Conservation (phyloP, 35 echinoderm and acorn worm species). For the Apostichopus parvimensis region DNA sequence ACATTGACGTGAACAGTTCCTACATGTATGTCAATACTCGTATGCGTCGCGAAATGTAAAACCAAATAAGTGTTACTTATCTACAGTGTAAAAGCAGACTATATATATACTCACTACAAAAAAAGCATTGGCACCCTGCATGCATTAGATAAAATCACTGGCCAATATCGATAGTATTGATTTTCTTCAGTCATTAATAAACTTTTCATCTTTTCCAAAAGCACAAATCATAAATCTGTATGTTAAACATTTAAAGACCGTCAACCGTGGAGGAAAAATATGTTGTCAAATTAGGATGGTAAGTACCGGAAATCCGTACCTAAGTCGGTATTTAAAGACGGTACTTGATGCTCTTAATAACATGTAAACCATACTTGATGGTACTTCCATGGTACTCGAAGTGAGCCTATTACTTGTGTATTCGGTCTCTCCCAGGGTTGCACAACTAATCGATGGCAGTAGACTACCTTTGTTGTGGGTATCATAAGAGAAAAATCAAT, state of each 20-base stretch:
- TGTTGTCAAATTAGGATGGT: not conserved
- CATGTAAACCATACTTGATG: not conserved
- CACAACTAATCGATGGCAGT: not conserved
- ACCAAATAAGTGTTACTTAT: too few species aligned
- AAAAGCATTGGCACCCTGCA: too few species aligned
- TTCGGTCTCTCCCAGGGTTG: not conserved
- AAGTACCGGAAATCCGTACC: not conserved
- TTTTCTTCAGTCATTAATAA: not conserved
- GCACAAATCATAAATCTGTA: not conserved
- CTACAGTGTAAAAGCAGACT: too few species aligned
- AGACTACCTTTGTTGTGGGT: conserved; percentile 29
- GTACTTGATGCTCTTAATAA: not conserved
- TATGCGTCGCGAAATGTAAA: too few species aligned
- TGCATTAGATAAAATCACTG: not conserved
- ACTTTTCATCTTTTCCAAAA: not conserved
- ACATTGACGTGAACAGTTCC: too few species aligned
- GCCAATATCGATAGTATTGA: not conserved
- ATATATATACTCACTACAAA: too few species aligned
- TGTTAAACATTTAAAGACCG: not conserved
- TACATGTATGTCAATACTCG: too few species aligned
- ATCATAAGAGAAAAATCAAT: conserved; percentile 30
- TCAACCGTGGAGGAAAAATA: not conserved
- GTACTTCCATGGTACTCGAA: not conserved
- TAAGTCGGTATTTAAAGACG: not conserved
- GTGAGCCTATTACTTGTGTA: not conserved